Conservation (phyloP, 2,797 vertebrate genomes). For the Danio kyathit region DNA sequence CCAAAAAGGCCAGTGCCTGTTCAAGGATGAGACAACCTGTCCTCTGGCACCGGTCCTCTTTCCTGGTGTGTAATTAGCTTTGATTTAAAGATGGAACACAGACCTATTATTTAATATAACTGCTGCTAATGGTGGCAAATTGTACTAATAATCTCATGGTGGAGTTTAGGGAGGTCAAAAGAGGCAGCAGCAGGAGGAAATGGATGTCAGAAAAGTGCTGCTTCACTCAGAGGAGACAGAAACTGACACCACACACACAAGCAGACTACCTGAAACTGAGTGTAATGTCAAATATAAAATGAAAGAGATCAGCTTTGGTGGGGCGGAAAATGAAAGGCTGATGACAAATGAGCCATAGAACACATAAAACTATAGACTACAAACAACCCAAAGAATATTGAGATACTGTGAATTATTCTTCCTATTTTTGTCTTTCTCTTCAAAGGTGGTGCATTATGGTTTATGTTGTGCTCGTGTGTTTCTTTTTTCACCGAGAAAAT, state of each 20-base stretch:
- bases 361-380: background rate
- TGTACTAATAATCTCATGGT: slow-evolving; percentile 35
- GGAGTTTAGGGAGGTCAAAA: slow-evolving; percentile 67
- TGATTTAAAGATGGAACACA: slow-evolving; percentile 49
- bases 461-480: slow-evolving; percentile 12
- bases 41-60: slow-evolving; percentile 44
- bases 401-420: background rate
- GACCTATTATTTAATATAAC: slow-evolving; percentile 49
- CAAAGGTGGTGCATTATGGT: slow-evolving; percentile 10
- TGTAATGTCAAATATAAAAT: background rate
- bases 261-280: background rate
- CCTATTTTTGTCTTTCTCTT: slow-evolving; percentile 1
- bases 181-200: slow-evolving; percentile 59
- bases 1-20: slow-evolving; percentile 39
- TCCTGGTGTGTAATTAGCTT: slow-evolving; percentile 50
- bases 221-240: slow-evolving; percentile 73
- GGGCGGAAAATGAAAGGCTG: background rate
- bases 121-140: slow-evolving; percentile 43
- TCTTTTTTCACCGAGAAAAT: slow-evolving; percentile 34
- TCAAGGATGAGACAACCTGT: slow-evolving; percentile 48
- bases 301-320: slow-evolving; percentile 1
- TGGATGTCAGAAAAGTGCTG: slow-evolving; percentile 65
- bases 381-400: slow-evolving; percentile 3
- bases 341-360: slow-evolving; percentile 8
- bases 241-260: slow-evolving; percentile 54